These are phyloP conservation scores for Anser brachyrhynchus DNA, from an alignment of 2,113 vertebrate genomes.

Conservation along the genomic window DNA sequence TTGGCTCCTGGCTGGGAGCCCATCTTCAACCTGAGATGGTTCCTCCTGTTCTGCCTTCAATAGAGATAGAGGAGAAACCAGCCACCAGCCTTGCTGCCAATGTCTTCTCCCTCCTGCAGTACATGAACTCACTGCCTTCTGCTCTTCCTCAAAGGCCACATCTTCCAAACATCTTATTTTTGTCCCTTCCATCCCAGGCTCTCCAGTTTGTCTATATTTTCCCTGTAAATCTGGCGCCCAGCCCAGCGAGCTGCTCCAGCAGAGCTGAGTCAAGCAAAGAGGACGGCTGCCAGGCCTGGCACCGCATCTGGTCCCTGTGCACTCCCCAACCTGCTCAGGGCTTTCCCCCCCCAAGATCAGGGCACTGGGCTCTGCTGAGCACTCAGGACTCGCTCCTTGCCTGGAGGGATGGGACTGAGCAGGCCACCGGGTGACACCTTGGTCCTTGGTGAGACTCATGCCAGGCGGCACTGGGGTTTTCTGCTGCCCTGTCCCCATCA, in stretches of 20 bases:
- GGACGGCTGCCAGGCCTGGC: neutral
- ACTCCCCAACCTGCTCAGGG: rapidly evolving
- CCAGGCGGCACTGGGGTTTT: neutral
- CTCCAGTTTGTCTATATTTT: neutral
- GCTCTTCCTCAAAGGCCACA: rapidly evolving
- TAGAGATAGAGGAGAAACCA: neutral
- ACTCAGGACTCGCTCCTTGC: neutral
- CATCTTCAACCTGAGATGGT: neutral
- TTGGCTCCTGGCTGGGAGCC: neutral
- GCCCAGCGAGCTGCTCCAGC: neutral
- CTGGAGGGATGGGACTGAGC: neutral
- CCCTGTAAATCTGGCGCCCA: neutral
- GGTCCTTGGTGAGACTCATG: neutral
- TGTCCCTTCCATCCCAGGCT: neutral
- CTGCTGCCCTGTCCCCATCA: neutral
- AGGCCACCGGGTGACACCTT: neutral
- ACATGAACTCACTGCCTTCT: neutral
- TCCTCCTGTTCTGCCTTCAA: neutral
- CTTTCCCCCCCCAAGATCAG: neutral
- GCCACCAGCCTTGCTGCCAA: neutral
- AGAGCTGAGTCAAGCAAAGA: neutral
- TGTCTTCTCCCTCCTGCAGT: neutral
- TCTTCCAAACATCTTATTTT: neutral
- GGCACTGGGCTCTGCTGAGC: rapidly evolving
- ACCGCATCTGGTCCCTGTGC: neutral